Evolutionary conservation across 2,113 vertebrate genomes (phyloP).

Genomic region (Solea senegalensis): DNA sequence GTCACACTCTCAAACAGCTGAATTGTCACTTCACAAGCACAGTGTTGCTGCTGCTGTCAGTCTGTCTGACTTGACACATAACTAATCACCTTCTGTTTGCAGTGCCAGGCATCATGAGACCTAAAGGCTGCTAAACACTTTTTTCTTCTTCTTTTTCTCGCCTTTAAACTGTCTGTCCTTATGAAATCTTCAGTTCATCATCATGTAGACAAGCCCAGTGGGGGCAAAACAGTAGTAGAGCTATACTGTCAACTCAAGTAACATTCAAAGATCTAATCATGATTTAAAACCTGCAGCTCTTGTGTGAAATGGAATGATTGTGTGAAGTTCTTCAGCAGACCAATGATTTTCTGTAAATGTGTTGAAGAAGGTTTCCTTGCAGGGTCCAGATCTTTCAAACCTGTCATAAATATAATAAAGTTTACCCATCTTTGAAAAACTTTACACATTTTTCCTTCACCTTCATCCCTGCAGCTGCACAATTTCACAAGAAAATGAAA

Average conservation of each 20-base stretch:
- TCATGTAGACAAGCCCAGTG: slow-evolving; percentile 34
- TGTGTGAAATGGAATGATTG: background rate
- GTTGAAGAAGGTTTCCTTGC: background rate
- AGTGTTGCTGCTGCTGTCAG: no score
- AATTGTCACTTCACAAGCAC: no score
- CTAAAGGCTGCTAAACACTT: no score
- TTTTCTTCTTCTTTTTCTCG: no score
- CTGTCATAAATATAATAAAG: slow-evolving; percentile 7
- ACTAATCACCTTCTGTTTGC: no score
- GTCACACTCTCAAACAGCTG: no score
- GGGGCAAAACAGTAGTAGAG: background rate
- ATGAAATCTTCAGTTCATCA: slow-evolving; percentile 17
- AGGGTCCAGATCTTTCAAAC: background rate
- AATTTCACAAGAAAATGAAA: slow-evolving; percentile 74
- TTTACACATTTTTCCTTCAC: slow-evolving; percentile 41
- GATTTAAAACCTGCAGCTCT: background rate
- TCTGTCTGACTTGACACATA: no score
- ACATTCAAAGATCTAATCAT: background rate
- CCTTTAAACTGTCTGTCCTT: slow-evolving; percentile 2
- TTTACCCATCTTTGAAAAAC: slow-evolving; percentile 44
- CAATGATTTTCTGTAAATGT: background rate
- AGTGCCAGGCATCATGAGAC: no score
- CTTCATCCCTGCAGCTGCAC: slow-evolving; percentile 56
- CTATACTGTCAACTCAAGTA: slow-evolving; percentile 22
- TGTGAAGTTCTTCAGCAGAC: slow-evolving; percentile 1